Evolutionary conservation across 2,797 vertebrate species (phyloP).

Genomic region (Premnoplex brunnescens): DNA sequence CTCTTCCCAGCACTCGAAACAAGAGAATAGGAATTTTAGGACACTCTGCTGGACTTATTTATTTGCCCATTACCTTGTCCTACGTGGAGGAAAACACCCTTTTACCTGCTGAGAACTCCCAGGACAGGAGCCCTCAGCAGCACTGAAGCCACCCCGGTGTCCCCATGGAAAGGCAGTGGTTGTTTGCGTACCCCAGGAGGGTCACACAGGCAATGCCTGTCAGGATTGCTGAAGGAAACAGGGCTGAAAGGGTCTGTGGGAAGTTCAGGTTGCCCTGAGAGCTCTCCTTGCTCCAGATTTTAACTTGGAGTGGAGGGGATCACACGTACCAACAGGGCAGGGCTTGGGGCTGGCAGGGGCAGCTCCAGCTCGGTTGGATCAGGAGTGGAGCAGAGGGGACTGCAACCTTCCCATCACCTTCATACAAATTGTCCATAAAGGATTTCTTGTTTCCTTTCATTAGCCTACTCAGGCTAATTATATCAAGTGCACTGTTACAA

Average conservation of each 20-base stretch:
- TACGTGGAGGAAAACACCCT: neutral
- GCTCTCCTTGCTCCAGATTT: neutral
- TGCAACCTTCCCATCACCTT: neutral
- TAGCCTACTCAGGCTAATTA: neutral
- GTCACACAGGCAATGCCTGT: neutral
- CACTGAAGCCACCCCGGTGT: neutral
- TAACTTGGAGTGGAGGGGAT: neutral
- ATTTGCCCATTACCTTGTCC: neutral
- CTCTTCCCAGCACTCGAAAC: neutral
- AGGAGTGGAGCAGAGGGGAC: neutral
- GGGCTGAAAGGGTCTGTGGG: neutral
- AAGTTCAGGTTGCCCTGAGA: neutral
- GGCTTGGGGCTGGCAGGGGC: neutral
- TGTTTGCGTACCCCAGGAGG: fast-evolving
- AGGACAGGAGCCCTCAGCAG: neutral
- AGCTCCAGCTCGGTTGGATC: fast-evolving
- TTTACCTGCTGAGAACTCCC: neutral
- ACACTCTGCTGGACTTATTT: neutral
- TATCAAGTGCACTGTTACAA: neutral
- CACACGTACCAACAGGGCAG: neutral
- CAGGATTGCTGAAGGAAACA: fast-evolving
- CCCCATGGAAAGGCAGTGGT: fast-evolving
- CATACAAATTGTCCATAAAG: neutral
- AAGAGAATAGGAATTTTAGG: neutral
- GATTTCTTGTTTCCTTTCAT: neutral